These are phyloP conservation scores for Teleiodes luculella DNA, from an alignment of 2,888 invertebrate genomes.

Conservation along the genomic window DNA sequence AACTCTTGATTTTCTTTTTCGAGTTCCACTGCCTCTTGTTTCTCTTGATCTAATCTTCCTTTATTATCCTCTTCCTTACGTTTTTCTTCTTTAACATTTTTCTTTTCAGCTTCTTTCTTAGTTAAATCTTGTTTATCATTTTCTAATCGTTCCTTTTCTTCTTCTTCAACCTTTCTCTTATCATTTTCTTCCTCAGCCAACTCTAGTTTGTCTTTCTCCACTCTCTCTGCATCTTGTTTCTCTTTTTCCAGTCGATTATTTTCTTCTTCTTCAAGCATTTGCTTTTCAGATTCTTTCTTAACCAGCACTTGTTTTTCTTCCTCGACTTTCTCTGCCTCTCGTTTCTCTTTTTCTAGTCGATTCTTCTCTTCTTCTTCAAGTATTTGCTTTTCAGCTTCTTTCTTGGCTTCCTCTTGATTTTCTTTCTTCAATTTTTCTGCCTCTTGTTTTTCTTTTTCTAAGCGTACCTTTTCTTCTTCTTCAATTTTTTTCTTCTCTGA, in stretches of 20 bases:
- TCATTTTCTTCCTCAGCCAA: too few species aligned
- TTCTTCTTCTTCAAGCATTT: neutral
- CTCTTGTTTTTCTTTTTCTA: conserved; percentile 17
- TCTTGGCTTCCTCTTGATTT: conserved; percentile 8
- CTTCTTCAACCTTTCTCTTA: neutral
- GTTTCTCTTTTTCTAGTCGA: conserved; percentile 14
- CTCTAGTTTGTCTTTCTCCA: conserved; percentile 10
- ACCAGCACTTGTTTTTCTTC: neutral
- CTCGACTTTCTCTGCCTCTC: neutral
- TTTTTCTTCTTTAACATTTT: neutral
- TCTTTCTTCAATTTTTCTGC: conserved; percentile 10
- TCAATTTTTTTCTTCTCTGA: conserved; percentile 12
- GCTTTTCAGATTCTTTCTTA: conserved; percentile 8
- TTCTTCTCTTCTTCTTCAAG: neutral
- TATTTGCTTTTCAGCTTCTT: conserved; percentile 1
- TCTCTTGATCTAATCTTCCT: conserved; percentile 1
- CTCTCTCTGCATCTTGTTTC: conserved; percentile 1
- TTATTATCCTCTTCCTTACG: neutral
- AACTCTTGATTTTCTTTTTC: neutral
- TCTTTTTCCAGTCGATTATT: conserved; percentile 12
- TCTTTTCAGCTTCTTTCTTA: neutral
- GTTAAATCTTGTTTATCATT: conserved; percentile 15
- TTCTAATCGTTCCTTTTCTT: conserved; percentile 1
- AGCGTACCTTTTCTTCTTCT: conserved; percentile 19
- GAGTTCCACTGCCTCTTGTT: neutral